A percentile compares a stretch with the other conserved stretches of the same genome.
Evolutionary conservation across 2,888 invertebrate species (phyloP).

Genomic region (Mythimna pallens): DNA sequence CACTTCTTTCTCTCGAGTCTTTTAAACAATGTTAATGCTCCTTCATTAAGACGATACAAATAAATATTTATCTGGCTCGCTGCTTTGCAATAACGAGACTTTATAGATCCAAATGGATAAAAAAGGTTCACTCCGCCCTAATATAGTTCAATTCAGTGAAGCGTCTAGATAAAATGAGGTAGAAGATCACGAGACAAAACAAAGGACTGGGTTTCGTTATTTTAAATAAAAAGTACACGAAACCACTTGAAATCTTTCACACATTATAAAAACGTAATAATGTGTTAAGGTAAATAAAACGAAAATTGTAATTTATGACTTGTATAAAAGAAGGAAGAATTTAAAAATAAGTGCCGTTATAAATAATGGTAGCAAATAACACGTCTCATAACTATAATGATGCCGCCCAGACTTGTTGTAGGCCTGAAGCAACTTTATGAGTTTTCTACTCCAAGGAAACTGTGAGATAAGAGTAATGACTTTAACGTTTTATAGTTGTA

Average conservation of each 20-base stretch:
- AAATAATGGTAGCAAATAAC: slow-evolving; percentile 39
- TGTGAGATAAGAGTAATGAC: slow-evolving; percentile 28
- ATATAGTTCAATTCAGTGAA: slow-evolving; percentile 51
- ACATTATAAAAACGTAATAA: slow-evolving; percentile 37
- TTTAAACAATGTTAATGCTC: slow-evolving; percentile 54
- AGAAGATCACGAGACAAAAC: slow-evolving; percentile 51
- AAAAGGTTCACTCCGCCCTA: slow-evolving; percentile 54
- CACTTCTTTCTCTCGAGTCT: slow-evolving; percentile 45
- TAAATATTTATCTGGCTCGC: slow-evolving; percentile 46
- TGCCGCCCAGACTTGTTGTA: slow-evolving; percentile 13
- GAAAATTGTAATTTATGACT: slow-evolving; percentile 1
- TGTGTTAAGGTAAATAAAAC: slow-evolving; percentile 11
- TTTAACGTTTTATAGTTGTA: slow-evolving; percentile 13
- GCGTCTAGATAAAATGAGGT: slow-evolving; percentile 48
- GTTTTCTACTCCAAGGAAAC: slow-evolving; percentile 21
- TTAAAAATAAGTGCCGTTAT: slow-evolving; percentile 18
- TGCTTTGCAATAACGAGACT: slow-evolving; percentile 50
- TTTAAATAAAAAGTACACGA: slow-evolving; percentile 23
- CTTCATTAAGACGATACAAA: slow-evolving; percentile 50
- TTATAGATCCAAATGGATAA: slow-evolving; percentile 44
- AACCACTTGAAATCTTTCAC: slow-evolving; percentile 20
- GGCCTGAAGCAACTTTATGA: slow-evolving; percentile 31
- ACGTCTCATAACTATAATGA: slow-evolving; percentile 34
- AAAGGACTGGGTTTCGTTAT: slow-evolving; percentile 39
- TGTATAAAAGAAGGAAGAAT: slow-evolving; percentile 10